phyloP scores from a whole-genome alignment of 2,888 invertebrate genomes.

The Adela reaumurella region DNA sequence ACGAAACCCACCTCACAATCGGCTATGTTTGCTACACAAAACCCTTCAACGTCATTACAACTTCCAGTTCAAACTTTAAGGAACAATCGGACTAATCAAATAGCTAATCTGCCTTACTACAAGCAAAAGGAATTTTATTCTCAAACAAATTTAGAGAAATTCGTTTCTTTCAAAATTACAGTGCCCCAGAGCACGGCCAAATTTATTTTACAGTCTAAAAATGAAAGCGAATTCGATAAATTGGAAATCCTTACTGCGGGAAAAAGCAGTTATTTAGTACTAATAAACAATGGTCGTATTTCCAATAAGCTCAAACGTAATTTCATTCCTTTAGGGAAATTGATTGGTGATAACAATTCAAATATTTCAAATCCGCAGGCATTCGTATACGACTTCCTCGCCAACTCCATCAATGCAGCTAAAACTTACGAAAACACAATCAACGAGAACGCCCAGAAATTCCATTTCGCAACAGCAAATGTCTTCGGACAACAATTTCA shows the following conservation, averaged over 20 bases:
- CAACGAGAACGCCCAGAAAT: conserved; percentile 24
- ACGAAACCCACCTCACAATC: conserved; percentile 17
- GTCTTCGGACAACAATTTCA: conserved; percentile 18
- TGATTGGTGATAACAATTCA: conserved; percentile 29
- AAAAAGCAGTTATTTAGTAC: conserved; percentile 40
- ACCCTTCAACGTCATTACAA: conserved; percentile 27
- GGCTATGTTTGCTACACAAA: conserved; percentile 13
- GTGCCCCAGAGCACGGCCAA: conserved; percentile 42
- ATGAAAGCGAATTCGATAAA: conserved; percentile 28
- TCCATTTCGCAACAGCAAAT: conserved; percentile 18
- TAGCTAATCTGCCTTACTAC: conserved; percentile 32
- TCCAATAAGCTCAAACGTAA: conserved; percentile 19
- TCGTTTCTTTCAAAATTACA: conserved; percentile 44
- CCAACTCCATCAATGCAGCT: conserved; percentile 42
- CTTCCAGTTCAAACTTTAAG: conserved; percentile 26
- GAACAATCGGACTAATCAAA: conserved; percentile 19
- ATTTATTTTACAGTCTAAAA: conserved; percentile 32
- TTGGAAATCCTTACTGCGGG: conserved; percentile 46
- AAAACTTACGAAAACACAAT: conserved; percentile 37
- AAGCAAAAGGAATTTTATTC: conserved; percentile 30
- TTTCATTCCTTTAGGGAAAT: conserved; percentile 36
- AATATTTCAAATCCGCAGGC: conserved; percentile 50
- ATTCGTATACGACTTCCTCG: conserved; percentile 41
- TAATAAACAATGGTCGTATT: conserved; percentile 23
- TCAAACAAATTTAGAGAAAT: conserved; percentile 35